Conservation (phyloP, 1,140 invertebrate genomes). For the Heterodera schachtii region DNA sequence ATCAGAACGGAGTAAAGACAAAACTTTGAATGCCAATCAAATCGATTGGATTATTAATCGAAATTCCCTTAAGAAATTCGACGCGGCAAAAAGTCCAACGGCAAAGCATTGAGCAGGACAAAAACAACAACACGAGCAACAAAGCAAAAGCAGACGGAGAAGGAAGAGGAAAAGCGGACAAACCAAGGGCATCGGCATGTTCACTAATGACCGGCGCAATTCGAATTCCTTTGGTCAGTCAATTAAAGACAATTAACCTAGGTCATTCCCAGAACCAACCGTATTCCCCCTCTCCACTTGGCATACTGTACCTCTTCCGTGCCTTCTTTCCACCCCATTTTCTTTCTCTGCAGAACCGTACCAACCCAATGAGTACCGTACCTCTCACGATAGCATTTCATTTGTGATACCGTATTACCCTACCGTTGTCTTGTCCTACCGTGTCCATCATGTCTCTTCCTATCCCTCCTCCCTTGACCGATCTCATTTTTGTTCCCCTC, state of each 20-base stretch:
- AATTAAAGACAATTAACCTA: too few relatives aligned
- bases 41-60: neutral
- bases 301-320: neutral
- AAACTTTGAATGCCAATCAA: neutral
- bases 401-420: too few relatives aligned
- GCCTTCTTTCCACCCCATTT: too few relatives aligned
- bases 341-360: too few relatives aligned
- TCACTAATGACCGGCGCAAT: slow-evolving; percentile 51
- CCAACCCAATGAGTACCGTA: too few relatives aligned
- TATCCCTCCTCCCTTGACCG: neutral
- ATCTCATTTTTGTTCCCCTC: neutral
- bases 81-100: neutral
- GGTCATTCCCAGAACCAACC: too few relatives aligned
- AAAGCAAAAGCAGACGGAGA: neutral
- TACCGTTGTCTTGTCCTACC: too few relatives aligned
- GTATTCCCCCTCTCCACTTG: too few relatives aligned
- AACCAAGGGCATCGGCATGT: neutral
- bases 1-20: neutral
- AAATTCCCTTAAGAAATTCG: neutral
- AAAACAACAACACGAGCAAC: slow-evolving; percentile 3
- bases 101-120: neutral
- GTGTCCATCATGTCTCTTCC: too few relatives aligned
- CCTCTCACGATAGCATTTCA: too few relatives aligned
- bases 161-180: neutral
- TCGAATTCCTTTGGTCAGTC: slow-evolving; percentile 53